Conservation (phyloP, 2,113 vertebrate species). For the Scartelaos histophorus region DNA sequence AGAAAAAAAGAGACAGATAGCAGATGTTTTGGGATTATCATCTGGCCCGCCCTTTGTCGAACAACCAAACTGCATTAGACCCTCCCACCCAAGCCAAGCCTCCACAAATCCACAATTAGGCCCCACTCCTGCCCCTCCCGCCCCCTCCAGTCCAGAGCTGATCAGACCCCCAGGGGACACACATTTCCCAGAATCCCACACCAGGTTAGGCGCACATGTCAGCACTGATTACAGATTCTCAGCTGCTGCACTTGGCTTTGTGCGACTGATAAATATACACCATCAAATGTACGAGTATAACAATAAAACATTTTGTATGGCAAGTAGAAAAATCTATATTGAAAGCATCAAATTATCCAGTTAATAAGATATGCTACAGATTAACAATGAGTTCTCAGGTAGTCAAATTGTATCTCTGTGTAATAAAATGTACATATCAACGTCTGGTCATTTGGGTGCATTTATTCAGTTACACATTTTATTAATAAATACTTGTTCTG, state of each 20-base stretch:
- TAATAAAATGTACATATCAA: too few species aligned
- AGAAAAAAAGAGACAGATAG: conserved; percentile 47
- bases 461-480: too few species aligned
- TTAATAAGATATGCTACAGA: too few species aligned
- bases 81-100: conserved; percentile 67
- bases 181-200: conserved; percentile 71
- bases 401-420: too few species aligned
- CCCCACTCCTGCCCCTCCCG: conserved; percentile 12
- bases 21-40: conserved; percentile 64
- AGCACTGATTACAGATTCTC: conserved; percentile 73
- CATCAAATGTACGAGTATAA: background rate
- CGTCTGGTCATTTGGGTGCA: too few species aligned
- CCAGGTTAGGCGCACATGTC: conserved; percentile 79
- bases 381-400: too few species aligned
- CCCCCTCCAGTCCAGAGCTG: conserved; percentile 30
- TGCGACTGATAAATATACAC: background rate
- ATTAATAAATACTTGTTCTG: too few species aligned
- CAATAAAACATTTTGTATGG: background rate
- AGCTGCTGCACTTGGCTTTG: conserved; percentile 58
- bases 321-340: too few species aligned
- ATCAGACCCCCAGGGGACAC: conserved; percentile 58
- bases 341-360: too few species aligned
- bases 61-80: conserved; percentile 25
- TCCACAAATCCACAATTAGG: conserved; percentile 63
- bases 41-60: conserved; percentile 47